Percentiles rank a stretch among this genome's conserved stretches.
Conservation (phyloP, 2,888 invertebrate species). For the Neoaliturus tenellus region DNA sequence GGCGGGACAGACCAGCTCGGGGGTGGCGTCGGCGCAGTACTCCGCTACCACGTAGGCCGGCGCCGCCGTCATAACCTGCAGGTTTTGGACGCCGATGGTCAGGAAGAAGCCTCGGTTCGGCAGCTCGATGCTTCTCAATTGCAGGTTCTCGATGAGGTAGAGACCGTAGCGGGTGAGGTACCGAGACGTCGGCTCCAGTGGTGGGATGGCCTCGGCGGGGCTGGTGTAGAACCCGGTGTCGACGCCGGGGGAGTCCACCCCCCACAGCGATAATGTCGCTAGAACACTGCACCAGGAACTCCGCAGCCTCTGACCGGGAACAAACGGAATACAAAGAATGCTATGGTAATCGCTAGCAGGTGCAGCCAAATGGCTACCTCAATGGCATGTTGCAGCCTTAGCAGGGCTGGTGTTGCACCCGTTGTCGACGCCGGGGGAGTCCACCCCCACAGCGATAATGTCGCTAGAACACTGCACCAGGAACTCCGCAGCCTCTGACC, state of each 20-base stretch:
- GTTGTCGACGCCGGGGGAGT: conserved; percentile 25
- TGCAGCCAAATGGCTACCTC: too few relatives aligned
- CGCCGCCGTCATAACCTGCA: conserved; percentile 12
- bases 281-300: conserved; percentile 27
- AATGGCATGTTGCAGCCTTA: too few relatives aligned
- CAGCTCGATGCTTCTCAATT: neutral
- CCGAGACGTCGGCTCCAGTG: conserved; percentile 14
- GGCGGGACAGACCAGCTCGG: conserved; percentile 17
- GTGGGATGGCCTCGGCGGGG: neutral
- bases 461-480: conserved; percentile 17
- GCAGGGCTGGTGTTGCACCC: conserved; percentile 12
- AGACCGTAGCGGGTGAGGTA: conserved; percentile 30
- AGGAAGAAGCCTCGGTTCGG: conserved; percentile 35
- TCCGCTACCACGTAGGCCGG: conserved; percentile 29
- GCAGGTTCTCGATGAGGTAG: conserved; percentile 38
- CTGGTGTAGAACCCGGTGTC: conserved; percentile 22
- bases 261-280: conserved; percentile 14
- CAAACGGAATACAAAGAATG: conserved; percentile 31
- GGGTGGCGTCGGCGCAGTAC: conserved; percentile 15
- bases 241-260: conserved; percentile 29
- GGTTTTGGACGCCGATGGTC: conserved; percentile 1
- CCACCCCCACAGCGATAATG: conserved; percentile 25
- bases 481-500: conserved; percentile 41
- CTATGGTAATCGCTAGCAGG: conserved; percentile 24
- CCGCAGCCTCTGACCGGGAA: conserved; percentile 42